Conservation (phyloP, 1,140 invertebrate species). For the Zaprionus ornatus region DNA sequence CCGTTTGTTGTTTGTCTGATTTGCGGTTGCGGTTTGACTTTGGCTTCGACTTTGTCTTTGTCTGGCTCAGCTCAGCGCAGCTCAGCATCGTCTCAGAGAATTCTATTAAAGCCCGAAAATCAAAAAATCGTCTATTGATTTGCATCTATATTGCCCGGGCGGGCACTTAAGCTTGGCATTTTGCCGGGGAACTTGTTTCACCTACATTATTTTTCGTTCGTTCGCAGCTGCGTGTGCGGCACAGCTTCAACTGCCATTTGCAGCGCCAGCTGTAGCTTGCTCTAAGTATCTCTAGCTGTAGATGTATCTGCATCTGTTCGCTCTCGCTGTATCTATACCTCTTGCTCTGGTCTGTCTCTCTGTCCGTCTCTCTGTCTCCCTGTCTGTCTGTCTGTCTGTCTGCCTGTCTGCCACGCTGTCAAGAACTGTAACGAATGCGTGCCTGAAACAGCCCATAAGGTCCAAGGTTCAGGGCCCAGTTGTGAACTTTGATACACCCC, state of each 20-base stretch:
- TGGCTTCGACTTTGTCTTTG: slow-evolving; percentile 6
- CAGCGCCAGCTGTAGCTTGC: not conserved
- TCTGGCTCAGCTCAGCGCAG: slow-evolving; percentile 11
- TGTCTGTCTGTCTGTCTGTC: slow-evolving; percentile 7
- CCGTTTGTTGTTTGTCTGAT: slow-evolving; percentile 66
- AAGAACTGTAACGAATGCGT: slow-evolving; percentile 28
- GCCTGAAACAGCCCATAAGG: slow-evolving; percentile 34
- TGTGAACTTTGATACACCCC: slow-evolving; percentile 59
- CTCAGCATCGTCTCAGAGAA: slow-evolving; percentile 19
- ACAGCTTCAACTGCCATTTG: slow-evolving; percentile 5
- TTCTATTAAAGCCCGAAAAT: slow-evolving; percentile 67
- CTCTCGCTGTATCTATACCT: slow-evolving; percentile 33
- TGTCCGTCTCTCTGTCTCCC: not conserved
- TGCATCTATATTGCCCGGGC: slow-evolving; percentile 65
- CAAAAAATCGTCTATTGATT: slow-evolving; percentile 70
- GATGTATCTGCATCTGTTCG: not conserved
- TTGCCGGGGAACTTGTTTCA: slow-evolving; percentile 73
- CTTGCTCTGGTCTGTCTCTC: not conserved
- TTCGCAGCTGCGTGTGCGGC: slow-evolving; percentile 77
- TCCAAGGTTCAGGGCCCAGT: slow-evolving; percentile 59
- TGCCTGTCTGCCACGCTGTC: not conserved
- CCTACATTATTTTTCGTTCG: slow-evolving; percentile 73
- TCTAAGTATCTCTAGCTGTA: not conserved
- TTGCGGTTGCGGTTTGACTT: slow-evolving; percentile 61
- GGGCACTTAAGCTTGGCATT: slow-evolving; percentile 68